Percentiles rank a stretch among this genome's conserved stretches.
These are phyloP conservation scores for Pollenia griseotomentosa DNA, from an alignment of 2,888 invertebrate genomes.

Conservation along the genomic window DNA sequence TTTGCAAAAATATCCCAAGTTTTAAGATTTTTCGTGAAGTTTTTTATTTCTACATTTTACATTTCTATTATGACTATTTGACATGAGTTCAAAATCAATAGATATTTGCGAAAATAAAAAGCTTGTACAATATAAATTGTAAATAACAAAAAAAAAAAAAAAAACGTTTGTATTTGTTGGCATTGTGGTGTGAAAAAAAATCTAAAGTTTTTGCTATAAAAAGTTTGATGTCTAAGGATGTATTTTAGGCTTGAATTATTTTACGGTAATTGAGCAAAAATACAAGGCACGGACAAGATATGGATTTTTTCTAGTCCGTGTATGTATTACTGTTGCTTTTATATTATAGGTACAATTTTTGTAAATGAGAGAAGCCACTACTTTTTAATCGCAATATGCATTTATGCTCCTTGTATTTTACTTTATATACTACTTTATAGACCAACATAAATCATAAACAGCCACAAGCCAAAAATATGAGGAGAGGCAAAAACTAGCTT, in stretches of 20 bases:
- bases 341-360: no score
- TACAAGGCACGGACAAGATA: no score
- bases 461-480: no score
- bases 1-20: constrained; percentile 23
- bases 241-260: constrained; percentile 10
- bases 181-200: constrained; percentile 2
- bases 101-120: neutral
- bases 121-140: neutral
- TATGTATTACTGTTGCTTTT: no score
- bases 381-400: no score
- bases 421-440: no score
- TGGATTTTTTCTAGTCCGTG: no score
- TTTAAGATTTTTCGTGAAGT: neutral
- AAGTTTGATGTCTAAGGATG: neutral
- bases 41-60: constrained; percentile 38
- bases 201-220: constrained; percentile 8
- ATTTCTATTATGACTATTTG: constrained; percentile 44
- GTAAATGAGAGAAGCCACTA: no score
- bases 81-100: constrained; percentile 48
- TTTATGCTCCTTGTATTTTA: no score
- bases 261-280: neutral
- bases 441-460: no score
- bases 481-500: no score
- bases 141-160: neutral
- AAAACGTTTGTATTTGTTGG: neutral